A percentile compares a stretch with the other conserved stretches of the same genome.
Evolutionary conservation across 2,888 invertebrate genomes (phyloP).

Genomic region (Dasypogon diadema): DNA sequence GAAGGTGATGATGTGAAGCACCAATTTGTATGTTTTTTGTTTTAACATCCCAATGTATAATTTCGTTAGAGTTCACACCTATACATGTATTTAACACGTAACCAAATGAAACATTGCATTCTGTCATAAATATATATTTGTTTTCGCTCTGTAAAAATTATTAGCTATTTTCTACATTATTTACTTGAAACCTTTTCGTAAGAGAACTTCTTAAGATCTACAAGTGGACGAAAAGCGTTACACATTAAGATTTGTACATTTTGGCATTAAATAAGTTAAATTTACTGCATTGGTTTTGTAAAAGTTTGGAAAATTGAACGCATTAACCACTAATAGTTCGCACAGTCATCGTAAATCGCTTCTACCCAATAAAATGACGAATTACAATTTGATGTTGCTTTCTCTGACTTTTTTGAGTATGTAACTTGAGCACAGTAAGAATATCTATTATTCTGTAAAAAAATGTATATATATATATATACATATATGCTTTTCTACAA

Average conservation of each 20-base stretch:
- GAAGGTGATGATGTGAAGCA: no score
- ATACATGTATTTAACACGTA: background rate
- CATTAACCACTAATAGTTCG: background rate
- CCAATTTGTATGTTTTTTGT: no score
- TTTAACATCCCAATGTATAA: no score
- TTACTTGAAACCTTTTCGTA: slow-evolving; percentile 8
- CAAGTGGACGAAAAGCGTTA: slow-evolving; percentile 36
- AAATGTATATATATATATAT: no score
- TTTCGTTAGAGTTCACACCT: background rate
- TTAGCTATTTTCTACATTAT: slow-evolving; percentile 12
- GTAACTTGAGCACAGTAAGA: background rate
- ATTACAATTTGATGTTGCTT: no score
- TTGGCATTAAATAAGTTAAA: slow-evolving; percentile 47
- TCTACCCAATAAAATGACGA: no score
- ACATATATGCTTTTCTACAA: no score
- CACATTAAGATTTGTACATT: slow-evolving; percentile 47
- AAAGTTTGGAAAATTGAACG: background rate
- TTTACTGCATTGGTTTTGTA: slow-evolving; percentile 43
- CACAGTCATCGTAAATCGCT: background rate
- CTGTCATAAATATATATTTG: slow-evolving; percentile 33
- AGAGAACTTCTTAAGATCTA: slow-evolving; percentile 44
- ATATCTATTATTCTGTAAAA: no score
- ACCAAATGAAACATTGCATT: slow-evolving; percentile 2
- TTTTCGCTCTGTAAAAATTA: background rate
- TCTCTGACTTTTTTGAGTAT: background rate